These are phyloP conservation scores for Pagrus major DNA, from an alignment of 2,113 vertebrate species.

Conservation along the genomic window DNA sequence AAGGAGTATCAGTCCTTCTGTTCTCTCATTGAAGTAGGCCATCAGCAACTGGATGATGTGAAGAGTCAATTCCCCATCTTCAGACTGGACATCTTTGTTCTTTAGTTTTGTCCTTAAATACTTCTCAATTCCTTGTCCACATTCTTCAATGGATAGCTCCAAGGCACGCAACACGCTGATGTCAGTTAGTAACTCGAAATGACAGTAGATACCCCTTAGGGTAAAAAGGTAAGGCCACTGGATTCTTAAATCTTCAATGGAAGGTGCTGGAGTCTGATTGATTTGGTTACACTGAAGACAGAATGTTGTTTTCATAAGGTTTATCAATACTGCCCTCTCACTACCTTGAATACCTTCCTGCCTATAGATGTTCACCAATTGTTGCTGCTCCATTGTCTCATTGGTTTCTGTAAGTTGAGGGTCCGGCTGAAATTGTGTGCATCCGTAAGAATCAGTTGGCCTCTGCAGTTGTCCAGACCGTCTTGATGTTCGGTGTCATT, in stretches of 20 bases:
- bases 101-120: neutral
- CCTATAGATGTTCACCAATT: neutral
- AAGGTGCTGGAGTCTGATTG: neutral
- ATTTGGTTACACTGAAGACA: neutral
- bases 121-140: neutral
- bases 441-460: no score
- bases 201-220: neutral
- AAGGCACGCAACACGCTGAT: neutral
- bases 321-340: conserved; percentile 1
- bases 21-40: neutral
- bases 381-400: neutral
- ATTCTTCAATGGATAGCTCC: conserved; percentile 6
- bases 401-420: no score
- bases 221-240: conserved; percentile 17
- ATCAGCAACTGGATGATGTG: neutral
- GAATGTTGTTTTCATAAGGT: conserved; percentile 29
- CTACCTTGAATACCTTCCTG: neutral
- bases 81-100: neutral
- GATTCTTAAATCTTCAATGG: neutral
- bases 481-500: no score
- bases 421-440: no score
- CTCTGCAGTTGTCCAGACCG: no score
- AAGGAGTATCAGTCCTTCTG: neutral
- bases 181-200: conserved; percentile 13
- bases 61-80: neutral